These are phyloP conservation scores for Orientallactaga sibirica DNA, from an alignment of 2,797 vertebrate genomes.

Conservation along the genomic window DNA sequence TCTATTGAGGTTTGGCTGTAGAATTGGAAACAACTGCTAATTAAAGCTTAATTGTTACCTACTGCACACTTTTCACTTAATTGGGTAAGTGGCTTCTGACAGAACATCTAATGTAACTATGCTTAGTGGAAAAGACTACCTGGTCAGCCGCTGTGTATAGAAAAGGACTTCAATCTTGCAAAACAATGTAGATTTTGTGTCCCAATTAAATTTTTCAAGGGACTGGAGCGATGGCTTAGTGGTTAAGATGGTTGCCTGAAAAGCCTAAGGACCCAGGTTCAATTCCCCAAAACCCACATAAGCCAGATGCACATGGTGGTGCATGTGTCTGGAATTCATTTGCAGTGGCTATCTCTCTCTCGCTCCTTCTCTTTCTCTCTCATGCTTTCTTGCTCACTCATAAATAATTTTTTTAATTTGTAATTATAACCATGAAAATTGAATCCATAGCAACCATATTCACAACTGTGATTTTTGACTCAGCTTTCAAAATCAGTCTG, in stretches of 20 bases:
- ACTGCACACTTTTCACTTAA: slow-evolving; percentile 72
- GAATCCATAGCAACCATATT: not conserved
- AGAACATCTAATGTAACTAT: slow-evolving; percentile 71
- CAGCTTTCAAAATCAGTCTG: not conserved
- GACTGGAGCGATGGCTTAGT: too few relatives aligned
- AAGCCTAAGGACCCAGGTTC: too few relatives aligned
- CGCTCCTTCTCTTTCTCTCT: too few relatives aligned
- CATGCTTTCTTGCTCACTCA: too few relatives aligned
- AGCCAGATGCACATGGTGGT: too few relatives aligned
- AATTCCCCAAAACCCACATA: too few relatives aligned
- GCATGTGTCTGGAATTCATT: too few relatives aligned
- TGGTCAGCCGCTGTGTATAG: slow-evolving; percentile 37
- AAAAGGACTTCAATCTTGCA: slow-evolving; percentile 62
- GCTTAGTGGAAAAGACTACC: slow-evolving; percentile 16
- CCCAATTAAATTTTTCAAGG: slow-evolving; percentile 61
- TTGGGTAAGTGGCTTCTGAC: slow-evolving; percentile 71
- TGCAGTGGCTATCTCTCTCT: too few relatives aligned
- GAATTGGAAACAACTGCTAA: slow-evolving; percentile 76
- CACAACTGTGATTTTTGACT: not conserved
- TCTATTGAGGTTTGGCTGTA: slow-evolving; percentile 43
- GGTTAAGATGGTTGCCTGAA: too few relatives aligned
- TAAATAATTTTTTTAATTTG: too few relatives aligned
- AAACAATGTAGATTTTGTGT: slow-evolving; percentile 4
- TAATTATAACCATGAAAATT: slow-evolving; percentile 16
- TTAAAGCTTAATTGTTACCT: slow-evolving; percentile 72